Percentiles rank a stretch among this genome's conserved stretches.
Evolutionary conservation across 2,113 vertebrate species (phyloP).

Genomic region (Vimba vimba): DNA sequence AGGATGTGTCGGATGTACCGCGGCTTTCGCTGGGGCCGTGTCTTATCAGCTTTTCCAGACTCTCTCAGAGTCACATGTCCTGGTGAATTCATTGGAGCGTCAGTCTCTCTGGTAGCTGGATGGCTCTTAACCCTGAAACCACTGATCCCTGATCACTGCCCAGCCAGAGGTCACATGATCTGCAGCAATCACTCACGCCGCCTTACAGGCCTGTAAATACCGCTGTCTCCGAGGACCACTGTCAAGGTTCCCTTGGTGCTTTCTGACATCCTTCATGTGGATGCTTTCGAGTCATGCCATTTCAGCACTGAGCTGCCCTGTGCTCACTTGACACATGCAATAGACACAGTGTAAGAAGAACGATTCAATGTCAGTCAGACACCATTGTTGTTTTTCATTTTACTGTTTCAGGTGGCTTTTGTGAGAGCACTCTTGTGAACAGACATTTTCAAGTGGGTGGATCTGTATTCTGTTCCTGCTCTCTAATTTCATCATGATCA

Average conservation of each 20-base stretch:
- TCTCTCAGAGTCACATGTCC: slow-evolving; percentile 33
- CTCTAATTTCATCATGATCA: slow-evolving; percentile 5
- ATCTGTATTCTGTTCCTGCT: slow-evolving; percentile 13
- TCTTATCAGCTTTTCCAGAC: slow-evolving; percentile 50
- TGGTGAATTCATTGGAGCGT: slow-evolving; percentile 1
- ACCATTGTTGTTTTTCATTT: slow-evolving; percentile 26
- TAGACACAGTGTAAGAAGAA: slow-evolving; percentile 1
- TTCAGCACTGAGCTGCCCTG: slow-evolving; percentile 3
- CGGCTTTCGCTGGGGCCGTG: neutral
- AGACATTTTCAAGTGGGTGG: slow-evolving; percentile 4
- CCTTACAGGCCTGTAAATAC: slow-evolving; percentile 10
- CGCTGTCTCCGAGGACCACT: slow-evolving; percentile 8
- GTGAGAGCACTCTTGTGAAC: neutral
- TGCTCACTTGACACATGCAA: slow-evolving; percentile 6
- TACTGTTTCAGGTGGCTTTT: neutral
- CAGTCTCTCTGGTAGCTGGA: slow-evolving; percentile 21
- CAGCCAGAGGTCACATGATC: slow-evolving; percentile 24
- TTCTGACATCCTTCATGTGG: slow-evolving; percentile 16
- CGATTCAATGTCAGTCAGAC: neutral
- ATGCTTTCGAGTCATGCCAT: neutral
- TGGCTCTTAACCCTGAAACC: slow-evolving; percentile 27
- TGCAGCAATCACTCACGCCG: slow-evolving; percentile 11
- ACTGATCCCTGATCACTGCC: slow-evolving; percentile 3
- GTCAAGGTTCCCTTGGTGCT: neutral
- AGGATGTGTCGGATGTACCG: slow-evolving; percentile 9